A percentile compares a stretch with the other conserved stretches of the same genome.
These are phyloP conservation scores for Phaethornis superciliosus DNA, from an alignment of 2,113 vertebrate species.

Conservation along the genomic window DNA sequence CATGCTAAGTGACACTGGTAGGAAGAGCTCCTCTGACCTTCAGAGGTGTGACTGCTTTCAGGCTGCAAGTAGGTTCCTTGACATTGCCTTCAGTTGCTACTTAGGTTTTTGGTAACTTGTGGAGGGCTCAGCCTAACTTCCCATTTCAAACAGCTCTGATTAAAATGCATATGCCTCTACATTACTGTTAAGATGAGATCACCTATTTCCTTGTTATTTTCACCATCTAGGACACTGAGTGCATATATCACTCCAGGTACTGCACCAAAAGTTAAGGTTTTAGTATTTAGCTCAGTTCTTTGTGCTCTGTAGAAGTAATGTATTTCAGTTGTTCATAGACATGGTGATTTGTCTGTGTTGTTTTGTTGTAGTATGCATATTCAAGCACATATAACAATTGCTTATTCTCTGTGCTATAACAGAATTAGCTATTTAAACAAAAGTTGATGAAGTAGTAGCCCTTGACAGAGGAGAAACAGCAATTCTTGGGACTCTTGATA, in stretches of 20 bases:
- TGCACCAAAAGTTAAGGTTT: neutral
- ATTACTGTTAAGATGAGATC: neutral
- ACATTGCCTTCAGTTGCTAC: neutral
- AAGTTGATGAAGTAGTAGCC: neutral
- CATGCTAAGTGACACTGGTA: accelerated
- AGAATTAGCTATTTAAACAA: conserved; percentile 11
- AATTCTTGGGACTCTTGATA: neutral
- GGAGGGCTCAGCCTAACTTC: neutral
- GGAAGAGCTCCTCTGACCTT: neutral
- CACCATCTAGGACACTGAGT: neutral
- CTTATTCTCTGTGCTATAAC: neutral
- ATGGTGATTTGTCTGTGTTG: neutral
- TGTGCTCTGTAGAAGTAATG: neutral
- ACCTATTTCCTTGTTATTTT: neutral
- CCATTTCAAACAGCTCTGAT: neutral
- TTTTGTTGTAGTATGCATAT: neutral
- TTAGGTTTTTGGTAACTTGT: neutral
- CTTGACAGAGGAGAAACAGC: neutral
- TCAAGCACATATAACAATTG: neutral
- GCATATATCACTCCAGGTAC: conserved; percentile 44
- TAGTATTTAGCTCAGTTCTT: neutral
- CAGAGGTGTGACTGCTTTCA: neutral
- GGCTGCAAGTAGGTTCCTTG: neutral
- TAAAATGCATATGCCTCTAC: neutral
- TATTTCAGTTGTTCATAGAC: neutral